Percentiles rank a stretch among this genome's conserved stretches.
These are phyloP conservation scores for Porites australiensis DNA, from an alignment of 64 coral and sea anemone species.

Conservation along the genomic window DNA sequence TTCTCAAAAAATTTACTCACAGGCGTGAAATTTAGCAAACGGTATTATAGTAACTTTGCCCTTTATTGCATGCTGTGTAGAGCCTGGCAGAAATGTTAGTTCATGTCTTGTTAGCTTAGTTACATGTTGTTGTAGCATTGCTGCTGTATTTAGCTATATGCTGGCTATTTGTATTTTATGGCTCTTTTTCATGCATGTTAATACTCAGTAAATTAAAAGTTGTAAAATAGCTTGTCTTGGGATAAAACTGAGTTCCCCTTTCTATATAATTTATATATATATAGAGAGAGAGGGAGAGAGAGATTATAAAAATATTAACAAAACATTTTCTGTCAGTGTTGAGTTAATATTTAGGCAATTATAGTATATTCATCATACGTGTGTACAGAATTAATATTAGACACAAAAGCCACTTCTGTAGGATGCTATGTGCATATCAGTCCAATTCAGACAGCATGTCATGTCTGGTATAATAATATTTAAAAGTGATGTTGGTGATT, in stretches of 20 bases:
- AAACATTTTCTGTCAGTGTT: neutral
- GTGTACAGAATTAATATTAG: neutral
- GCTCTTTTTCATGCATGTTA: neutral
- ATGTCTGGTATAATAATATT: too few relatives aligned
- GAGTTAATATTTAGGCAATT: neutral
- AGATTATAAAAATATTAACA: constrained; percentile 3
- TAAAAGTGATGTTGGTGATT: too few relatives aligned
- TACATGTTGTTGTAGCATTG: neutral
- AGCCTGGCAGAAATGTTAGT: neutral
- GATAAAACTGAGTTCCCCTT: neutral
- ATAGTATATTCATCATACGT: neutral
- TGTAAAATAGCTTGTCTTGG: constrained; percentile 16
- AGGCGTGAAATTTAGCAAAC: neutral
- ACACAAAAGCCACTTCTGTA: neutral
- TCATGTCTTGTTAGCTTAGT: neutral
- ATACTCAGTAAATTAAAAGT: neutral
- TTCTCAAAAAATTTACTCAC: neutral
- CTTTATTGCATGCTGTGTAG: neutral
- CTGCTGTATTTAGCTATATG: neutral
- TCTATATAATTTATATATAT: neutral
- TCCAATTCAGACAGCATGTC: neutral
- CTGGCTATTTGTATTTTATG: neutral
- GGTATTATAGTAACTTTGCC: neutral
- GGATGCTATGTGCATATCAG: neutral
- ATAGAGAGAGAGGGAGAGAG: neutral